A percentile compares a stretch with the other conserved stretches of the same genome.
These are phyloP conservation scores for Trichonephila inaurata DNA, from an alignment of 1,140 invertebrate genomes.

Conservation along the genomic window DNA sequence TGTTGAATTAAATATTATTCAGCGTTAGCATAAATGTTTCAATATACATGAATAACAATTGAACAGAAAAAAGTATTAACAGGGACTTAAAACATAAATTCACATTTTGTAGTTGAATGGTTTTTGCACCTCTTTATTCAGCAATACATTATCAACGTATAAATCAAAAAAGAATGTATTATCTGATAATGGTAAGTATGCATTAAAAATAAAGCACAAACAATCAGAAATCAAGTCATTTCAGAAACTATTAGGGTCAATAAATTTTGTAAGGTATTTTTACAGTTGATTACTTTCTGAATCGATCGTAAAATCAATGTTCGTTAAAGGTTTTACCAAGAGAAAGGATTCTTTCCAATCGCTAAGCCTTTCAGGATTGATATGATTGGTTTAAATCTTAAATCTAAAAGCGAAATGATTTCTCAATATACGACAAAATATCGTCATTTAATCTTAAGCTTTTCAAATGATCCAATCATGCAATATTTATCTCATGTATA, in stretches of 20 bases:
- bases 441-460: not conserved
- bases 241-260: not conserved
- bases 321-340: slow-evolving; percentile 1
- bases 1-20: too few species aligned
- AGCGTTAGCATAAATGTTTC: too few species aligned
- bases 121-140: too few species aligned
- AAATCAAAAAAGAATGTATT: too few species aligned
- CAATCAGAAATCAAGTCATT: not conserved
- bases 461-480: not conserved
- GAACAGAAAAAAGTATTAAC: too few species aligned
- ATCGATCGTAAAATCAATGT: slow-evolving; percentile 8
- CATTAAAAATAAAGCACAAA: not conserved
- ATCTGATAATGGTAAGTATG: too few species aligned
- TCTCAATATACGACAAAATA: not conserved
- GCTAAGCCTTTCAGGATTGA: not conserved
- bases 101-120: too few species aligned
- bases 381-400: not conserved
- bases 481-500: too few species aligned
- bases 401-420: not conserved
- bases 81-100: too few species aligned
- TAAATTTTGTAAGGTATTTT: not conserved
- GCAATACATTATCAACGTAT: too few species aligned
- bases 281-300: not conserved
- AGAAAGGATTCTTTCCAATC: not conserved
- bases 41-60: too few species aligned